These are phyloP conservation scores for Oligia fasciuncula DNA, from an alignment of 2,888 invertebrate species.

Conservation along the genomic window DNA sequence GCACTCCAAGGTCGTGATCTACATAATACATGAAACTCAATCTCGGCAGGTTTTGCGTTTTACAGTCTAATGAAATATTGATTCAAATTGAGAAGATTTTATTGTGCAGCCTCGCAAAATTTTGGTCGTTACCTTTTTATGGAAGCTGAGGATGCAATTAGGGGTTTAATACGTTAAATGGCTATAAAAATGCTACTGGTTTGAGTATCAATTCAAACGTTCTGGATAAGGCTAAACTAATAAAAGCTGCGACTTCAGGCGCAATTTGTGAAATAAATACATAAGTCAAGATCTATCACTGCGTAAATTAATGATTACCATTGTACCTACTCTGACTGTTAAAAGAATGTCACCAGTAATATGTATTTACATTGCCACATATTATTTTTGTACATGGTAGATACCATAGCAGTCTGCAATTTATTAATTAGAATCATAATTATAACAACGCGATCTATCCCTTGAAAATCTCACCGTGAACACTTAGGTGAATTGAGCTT, in stretches of 20 bases:
- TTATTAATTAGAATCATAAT: too few relatives aligned
- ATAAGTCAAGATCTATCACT: not conserved
- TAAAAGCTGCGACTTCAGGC: not conserved
- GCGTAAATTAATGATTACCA: not conserved
- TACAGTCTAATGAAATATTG: slow-evolving; percentile 58
- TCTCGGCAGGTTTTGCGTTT: slow-evolving; percentile 48
- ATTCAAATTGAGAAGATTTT: slow-evolving; percentile 49
- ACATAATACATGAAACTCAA: slow-evolving; percentile 64
- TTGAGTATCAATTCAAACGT: not conserved
- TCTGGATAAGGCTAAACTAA: not conserved
- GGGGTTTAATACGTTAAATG: slow-evolving; percentile 12
- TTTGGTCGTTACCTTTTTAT: slow-evolving; percentile 39
- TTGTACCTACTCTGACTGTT: too few relatives aligned
- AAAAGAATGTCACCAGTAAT: not conserved
- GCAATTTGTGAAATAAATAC: not conserved
- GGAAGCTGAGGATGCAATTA: slow-evolving; percentile 18
- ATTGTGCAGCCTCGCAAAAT: not conserved
- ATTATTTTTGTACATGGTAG: not conserved
- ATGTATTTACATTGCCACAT: too few relatives aligned
- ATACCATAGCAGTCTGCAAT: too few relatives aligned
- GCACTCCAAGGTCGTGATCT: slow-evolving; percentile 53
- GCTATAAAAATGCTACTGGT: not conserved
- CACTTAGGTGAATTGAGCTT: too few relatives aligned
- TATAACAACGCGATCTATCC: too few relatives aligned
- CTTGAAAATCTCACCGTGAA: too few relatives aligned